These are phyloP conservation scores for Xiphydria camelus DNA, from an alignment of 2,888 invertebrate species.

Conservation along the genomic window DNA sequence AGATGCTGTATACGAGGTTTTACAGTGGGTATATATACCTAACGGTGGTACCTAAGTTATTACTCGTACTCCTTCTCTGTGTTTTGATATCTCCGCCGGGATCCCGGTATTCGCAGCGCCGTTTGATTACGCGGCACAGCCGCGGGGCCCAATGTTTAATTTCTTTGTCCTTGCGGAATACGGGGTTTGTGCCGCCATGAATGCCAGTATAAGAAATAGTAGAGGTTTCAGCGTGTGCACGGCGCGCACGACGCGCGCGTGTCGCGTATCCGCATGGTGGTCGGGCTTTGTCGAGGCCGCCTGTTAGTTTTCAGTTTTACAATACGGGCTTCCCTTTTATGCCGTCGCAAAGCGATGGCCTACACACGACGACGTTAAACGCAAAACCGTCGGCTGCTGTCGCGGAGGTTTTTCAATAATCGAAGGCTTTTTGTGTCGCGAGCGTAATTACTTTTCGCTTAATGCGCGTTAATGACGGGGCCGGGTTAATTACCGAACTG, in stretches of 20 bases:
- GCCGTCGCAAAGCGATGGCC: not conserved
- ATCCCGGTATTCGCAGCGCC: slow-evolving; percentile 24
- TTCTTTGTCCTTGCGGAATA: slow-evolving; percentile 35
- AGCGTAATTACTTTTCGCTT: no score
- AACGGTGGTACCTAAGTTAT: slow-evolving; percentile 15
- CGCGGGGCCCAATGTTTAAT: slow-evolving; percentile 39
- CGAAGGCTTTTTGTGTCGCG: no score
- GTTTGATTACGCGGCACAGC: slow-evolving; percentile 42
- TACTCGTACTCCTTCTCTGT: slow-evolving; percentile 6
- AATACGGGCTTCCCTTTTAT: not conserved
- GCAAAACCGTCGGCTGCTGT: no score
- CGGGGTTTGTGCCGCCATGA: slow-evolving; percentile 24
- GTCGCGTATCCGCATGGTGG: not conserved
- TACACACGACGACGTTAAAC: not conserved
- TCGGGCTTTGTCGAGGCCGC: slow-evolving; percentile 3
- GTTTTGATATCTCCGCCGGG: not conserved
- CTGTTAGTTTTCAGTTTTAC: slow-evolving; percentile 4
- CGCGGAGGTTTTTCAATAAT: no score
- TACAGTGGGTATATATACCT: no score
- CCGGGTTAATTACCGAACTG: no score
- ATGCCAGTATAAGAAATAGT: slow-evolving; percentile 31
- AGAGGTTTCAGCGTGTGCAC: slow-evolving; percentile 1
- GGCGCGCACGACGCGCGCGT: not conserved
- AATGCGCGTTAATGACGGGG: no score
- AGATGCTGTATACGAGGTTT: no score